Base-by-base conservation (phyloP, 2,113 vertebrate genomes). In the Cinclus mexicanus region DNA sequence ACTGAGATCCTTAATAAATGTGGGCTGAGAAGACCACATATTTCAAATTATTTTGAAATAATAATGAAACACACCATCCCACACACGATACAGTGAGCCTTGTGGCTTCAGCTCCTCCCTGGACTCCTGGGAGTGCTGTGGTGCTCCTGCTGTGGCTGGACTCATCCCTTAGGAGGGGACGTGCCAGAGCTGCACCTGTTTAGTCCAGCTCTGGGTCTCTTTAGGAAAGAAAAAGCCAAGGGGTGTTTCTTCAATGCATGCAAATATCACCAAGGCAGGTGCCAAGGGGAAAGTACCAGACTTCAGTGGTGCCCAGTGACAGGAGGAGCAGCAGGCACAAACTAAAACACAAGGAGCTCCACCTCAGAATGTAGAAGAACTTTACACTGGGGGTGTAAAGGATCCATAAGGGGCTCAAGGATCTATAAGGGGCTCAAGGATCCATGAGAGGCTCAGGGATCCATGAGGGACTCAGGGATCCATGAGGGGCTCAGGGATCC, bases 171-270 rank as follows among this genome's bases (percentile, higher is more conserved):
- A 13, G 9, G 20, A 28, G 20, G 17, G 25, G 20, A 28, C 6
- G 1, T 17, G 50, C 8, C 15, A 42, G 14, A 47, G 41, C 28
- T 39, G n/a, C 39, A 1, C 8, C 11, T 25, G 25, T 22, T 14
- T 6, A 14, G 22, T 8, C 25, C 35, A 2, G 41, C 28, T 33
- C 25, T 6, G 12, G 44, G 21, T 31, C 3, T 20, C n/a, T 39
- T 17, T 8, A 39, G 35, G 17, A 20, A 19, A 31, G 10, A 12
- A 8, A 10, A 49, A 3, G 5, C 33, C 22, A 1, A 56, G 49
- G 17, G 17, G 11, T 5, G 15, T 57, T 18, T 28, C 21, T 4
- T 18, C 42, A 19, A 2, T 26, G 5, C 14, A 0, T 11, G 12
- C 4, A 26, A 64, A 50, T 19, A 9, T 4, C 2, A 1, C 35